Conservation (phyloP, 1,140 invertebrate genomes). For the Pseudomyrmex flavicornis region DNA sequence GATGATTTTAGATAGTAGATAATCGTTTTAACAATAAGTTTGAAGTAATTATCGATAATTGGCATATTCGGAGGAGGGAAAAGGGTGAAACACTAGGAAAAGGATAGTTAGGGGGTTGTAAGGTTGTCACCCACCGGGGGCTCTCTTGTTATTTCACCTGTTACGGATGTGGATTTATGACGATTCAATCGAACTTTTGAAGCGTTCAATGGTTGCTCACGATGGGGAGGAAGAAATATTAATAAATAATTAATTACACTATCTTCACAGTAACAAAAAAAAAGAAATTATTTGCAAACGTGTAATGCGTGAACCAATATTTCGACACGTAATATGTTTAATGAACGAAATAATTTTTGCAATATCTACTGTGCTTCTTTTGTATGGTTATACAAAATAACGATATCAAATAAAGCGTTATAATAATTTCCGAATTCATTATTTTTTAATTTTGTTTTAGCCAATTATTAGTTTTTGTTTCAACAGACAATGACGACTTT, state of each 20-base stretch:
- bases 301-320: slow-evolving; percentile 38
- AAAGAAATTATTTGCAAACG: slow-evolving; percentile 26
- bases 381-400: slow-evolving; percentile 16
- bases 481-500: too few relatives aligned
- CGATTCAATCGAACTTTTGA: slow-evolving; percentile 66
- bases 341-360: slow-evolving; percentile 1
- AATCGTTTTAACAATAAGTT: slow-evolving; percentile 76
- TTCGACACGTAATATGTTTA: slow-evolving; percentile 17
- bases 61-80: slow-evolving; percentile 83
- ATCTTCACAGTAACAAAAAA: not conserved
- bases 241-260: slow-evolving; percentile 33
- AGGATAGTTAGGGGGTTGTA: slow-evolving; percentile 74
- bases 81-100: slow-evolving; percentile 83
- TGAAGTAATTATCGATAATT: slow-evolving; percentile 79
- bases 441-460: not conserved
- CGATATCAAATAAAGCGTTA: not conserved
- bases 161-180: slow-evolving; percentile 67
- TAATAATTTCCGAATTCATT: not conserved
- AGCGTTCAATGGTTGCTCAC: slow-evolving; percentile 57
- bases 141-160: slow-evolving; percentile 73
- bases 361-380: too few relatives aligned
- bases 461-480: too few relatives aligned
- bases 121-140: slow-evolving; percentile 74
- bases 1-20: not conserved
- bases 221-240: slow-evolving; percentile 64